phyloP scores from a whole-genome alignment of 2,113 vertebrate species.

The Nycticryphes semicollaris region DNA sequence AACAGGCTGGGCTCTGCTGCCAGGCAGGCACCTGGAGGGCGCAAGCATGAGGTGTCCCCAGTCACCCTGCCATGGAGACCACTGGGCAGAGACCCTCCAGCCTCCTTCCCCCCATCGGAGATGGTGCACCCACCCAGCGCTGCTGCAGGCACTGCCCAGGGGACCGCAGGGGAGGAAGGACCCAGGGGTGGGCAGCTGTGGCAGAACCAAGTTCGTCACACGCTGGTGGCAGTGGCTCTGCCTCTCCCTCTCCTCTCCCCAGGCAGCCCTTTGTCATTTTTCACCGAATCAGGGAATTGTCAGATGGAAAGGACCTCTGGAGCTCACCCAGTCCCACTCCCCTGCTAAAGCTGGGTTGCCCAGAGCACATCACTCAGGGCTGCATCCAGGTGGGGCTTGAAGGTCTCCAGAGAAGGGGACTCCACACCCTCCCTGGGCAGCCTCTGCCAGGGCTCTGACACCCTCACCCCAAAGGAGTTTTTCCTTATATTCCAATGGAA shows the following conservation, averaged over 20 bases:
- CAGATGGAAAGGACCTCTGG: too few species aligned
- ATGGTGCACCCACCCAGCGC: neutral
- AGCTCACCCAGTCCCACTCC: too few species aligned
- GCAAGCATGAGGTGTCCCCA: fast-evolving
- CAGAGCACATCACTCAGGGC: too few species aligned
- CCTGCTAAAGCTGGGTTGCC: too few species aligned
- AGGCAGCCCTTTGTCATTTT: too few species aligned
- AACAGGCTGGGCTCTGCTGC: neutral
- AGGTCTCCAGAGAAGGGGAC: too few species aligned
- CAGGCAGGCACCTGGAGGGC: neutral
- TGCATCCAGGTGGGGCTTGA: too few species aligned
- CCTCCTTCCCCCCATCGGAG: neutral
- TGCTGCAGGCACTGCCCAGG: neutral
- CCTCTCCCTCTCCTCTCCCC: neutral
- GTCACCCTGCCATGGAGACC: fast-evolving
- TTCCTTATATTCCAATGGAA: too few species aligned
- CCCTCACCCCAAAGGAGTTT: too few species aligned
- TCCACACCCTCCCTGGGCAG: too few species aligned
- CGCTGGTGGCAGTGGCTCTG: neutral
- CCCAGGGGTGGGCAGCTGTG: conserved; percentile 26
- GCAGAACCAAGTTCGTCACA: neutral
- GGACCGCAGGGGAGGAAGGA: neutral
- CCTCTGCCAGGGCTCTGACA: too few species aligned
- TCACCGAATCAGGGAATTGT: too few species aligned
- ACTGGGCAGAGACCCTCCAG: neutral